Conservation (phyloP, 1,140 invertebrate species). For the Caenorhabditis remanei region DNA sequence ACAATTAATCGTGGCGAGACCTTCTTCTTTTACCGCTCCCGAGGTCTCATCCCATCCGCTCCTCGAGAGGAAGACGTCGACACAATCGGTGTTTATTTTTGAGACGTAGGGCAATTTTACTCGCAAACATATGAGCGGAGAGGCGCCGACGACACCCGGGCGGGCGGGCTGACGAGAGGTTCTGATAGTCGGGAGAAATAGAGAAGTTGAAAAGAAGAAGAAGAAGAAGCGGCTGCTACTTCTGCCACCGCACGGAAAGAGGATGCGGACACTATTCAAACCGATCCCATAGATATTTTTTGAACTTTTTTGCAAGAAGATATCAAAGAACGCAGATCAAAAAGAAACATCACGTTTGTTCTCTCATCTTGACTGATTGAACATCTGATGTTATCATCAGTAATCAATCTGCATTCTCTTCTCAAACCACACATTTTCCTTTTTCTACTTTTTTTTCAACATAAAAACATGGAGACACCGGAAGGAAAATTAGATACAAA, state of each 20-base stretch:
- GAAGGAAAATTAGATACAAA: not conserved
- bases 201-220: conserved; percentile 38
- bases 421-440: not conserved
- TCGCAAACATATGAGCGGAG: conserved; percentile 53
- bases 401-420: not conserved
- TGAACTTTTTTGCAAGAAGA: conserved; percentile 10
- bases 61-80: conserved; percentile 53
- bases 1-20: conserved; percentile 54
- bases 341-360: not conserved
- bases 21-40: conserved; percentile 53
- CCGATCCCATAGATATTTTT: conserved; percentile 20
- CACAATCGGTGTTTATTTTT: conserved; percentile 56
- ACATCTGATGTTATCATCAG: conserved; percentile 26
- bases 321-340: too few species aligned
- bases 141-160: conserved; percentile 53
- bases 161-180: conserved; percentile 32
- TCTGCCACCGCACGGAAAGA: conserved; percentile 32
- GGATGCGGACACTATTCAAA: conserved; percentile 12
- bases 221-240: conserved; percentile 39
- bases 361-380: not conserved
- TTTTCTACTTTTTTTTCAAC: not conserved
- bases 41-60: conserved; percentile 38
- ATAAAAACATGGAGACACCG: not conserved
- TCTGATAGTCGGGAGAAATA: conserved; percentile 46
- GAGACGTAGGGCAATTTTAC: conserved; percentile 53